Conservation (phyloP, 2,797 vertebrate genomes). For the Bradypodion ventrale region DNA sequence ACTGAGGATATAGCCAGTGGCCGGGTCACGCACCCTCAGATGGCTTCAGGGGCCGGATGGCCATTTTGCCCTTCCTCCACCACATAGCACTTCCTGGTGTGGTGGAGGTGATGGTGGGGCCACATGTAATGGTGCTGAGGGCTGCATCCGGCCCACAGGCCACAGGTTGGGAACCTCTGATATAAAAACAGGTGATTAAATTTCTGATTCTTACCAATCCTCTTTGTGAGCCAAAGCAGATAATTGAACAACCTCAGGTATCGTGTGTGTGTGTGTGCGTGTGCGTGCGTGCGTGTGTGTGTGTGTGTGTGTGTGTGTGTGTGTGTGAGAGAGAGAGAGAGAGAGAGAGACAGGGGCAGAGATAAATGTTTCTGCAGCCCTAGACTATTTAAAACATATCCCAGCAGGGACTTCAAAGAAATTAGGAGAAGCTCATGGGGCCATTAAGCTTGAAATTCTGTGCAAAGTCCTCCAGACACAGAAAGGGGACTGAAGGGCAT, state of each 20-base stretch:
- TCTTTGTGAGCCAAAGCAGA: not conserved
- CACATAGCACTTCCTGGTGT: too few species aligned
- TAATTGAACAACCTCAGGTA: not conserved
- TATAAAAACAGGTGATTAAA: not conserved
- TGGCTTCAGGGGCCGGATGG: too few species aligned
- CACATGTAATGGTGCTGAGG: too few species aligned
- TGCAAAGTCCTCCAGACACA: conserved; percentile 29
- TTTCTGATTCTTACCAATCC: not conserved
- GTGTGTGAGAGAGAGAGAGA: too few species aligned
- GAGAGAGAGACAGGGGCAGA: not conserved
- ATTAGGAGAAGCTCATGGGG: conserved; percentile 8
- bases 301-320: too few species aligned
- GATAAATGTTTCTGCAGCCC: not conserved
- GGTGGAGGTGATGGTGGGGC: too few species aligned
- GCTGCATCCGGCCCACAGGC: too few species aligned
- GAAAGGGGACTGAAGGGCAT: conserved; percentile 49
- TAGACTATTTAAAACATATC: not conserved
- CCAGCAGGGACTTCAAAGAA: conserved; percentile 51
- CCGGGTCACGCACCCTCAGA: too few species aligned
- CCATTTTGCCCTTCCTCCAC: too few species aligned
- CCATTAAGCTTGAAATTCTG: conserved; percentile 17
- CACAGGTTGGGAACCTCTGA: too few species aligned
- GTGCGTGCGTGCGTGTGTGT: too few species aligned
- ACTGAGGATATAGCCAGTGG: not conserved
- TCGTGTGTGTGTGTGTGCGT: not conserved